Evolutionary conservation across 2,888 invertebrate species (phyloP), one percentile per base, ranked within the genome.

Genomic region (Melanchra persicariae): DNA sequence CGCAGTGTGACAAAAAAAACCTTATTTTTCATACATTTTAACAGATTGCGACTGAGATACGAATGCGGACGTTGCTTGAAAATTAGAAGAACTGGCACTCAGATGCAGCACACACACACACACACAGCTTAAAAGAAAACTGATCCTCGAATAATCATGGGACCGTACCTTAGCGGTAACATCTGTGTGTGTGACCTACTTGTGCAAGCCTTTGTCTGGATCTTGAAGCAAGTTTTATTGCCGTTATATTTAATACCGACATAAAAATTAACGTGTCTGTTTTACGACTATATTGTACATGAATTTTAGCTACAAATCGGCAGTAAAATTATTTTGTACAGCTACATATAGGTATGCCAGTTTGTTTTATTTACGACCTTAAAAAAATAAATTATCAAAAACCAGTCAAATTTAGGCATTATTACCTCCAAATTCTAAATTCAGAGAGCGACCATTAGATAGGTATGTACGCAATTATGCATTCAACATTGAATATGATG

Each of bases 141-240:
- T 37, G 10, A 62, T 47, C 6, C 47, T 37, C 43, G 22, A 43
- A 65, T 45, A 49, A 37, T 57, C 34, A 22, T 30, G 24, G 34
- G 19, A 49, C 34, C 3, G 26, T n/a, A 24, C 34, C 43, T 49
- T 19, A 22, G 43, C n/a, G 24, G 76, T 67, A 60, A 68, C 74
- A 76, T 34, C 54, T 76, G 76, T 54, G 43, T 1, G 43, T 10
- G 37, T 45, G 73, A 75, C 76, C 73, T 30, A 76, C 54, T 74
- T 67, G 19, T 47, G n/a, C 12, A 43, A 43, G 15, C 19, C 45
- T 58, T 58, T 40, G 59, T 67, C 68, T 43, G 40, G 9, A 26
- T 22, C 40, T 54, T 34, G 26, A 47, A 40, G 45, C 24, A 22
- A 55, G 15, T 65, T 58, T 72, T 65, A 57, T 40, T 65, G 22